These are phyloP conservation scores for Ophraella communa DNA, from an alignment of 2,888 invertebrate species.

Conservation along the genomic window DNA sequence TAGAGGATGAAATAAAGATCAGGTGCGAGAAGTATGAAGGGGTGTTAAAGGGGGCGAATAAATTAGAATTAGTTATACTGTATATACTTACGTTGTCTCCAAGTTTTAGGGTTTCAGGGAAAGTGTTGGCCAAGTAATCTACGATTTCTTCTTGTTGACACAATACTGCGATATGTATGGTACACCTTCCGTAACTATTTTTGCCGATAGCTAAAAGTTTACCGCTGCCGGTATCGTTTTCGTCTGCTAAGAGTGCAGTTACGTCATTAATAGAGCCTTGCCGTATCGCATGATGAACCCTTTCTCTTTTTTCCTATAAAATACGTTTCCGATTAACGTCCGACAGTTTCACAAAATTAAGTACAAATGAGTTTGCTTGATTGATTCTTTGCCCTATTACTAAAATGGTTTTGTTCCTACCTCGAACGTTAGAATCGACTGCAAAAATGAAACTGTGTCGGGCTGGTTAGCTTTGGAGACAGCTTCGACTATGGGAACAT, in stretches of 20 bases:
- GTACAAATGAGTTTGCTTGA: no score
- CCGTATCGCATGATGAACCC: conserved; percentile 76
- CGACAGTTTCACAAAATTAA: no score
- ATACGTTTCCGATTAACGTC: no score
- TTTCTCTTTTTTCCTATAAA: conserved; percentile 75
- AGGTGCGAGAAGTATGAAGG: no score
- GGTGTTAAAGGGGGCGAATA: no score
- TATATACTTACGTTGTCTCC: conserved; percentile 82
- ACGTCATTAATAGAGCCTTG: conserved; percentile 69
- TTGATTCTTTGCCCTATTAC: no score
- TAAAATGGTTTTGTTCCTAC: conserved; percentile 58
- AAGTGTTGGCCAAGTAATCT: conserved; percentile 74
- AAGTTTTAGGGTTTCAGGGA: conserved; percentile 75
- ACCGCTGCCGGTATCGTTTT: conserved; percentile 63
- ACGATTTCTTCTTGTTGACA: conserved; percentile 84
- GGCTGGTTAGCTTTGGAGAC: conserved; percentile 72
- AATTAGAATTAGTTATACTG: no score
- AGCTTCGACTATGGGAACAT: conserved; percentile 72
- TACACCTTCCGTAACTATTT: conserved; percentile 76
- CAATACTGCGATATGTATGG: conserved; percentile 86
- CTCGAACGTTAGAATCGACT: conserved; percentile 77
- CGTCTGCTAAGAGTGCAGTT: conserved; percentile 63
- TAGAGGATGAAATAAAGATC: no score
- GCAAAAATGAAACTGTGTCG: conserved; percentile 73
- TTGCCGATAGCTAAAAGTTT: conserved; percentile 67